These are phyloP conservation scores for Ips nitidus DNA, from an alignment of 1,140 invertebrate genomes.

Conservation along the genomic window DNA sequence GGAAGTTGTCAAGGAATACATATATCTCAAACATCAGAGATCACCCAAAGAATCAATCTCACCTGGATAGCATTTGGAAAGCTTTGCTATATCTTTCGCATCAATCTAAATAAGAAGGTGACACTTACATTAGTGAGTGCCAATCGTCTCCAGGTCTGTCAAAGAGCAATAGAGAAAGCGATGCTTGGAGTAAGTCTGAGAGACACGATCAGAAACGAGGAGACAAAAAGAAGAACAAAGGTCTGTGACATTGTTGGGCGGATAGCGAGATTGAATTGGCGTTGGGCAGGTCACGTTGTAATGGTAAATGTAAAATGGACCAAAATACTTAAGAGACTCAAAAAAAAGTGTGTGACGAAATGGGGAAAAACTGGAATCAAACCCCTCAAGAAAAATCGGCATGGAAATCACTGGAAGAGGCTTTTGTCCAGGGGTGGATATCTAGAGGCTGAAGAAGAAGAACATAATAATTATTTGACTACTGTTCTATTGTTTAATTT, in stretches of 20 bases:
- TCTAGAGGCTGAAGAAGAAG: too few species aligned
- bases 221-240: constrained; percentile 1
- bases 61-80: background rate
- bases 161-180: background rate
- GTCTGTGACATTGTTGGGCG: background rate
- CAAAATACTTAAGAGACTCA: too few species aligned
- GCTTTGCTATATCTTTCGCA: background rate
- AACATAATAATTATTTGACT: too few species aligned
- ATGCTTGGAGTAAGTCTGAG: background rate
- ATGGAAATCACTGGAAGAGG: too few species aligned
- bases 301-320: too few species aligned
- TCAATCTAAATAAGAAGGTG: background rate
- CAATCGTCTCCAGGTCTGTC: background rate
- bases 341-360: too few species aligned
- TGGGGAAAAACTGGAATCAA: too few species aligned
- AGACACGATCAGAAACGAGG: background rate
- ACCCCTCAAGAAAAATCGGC: too few species aligned
- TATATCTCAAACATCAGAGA: background rate
- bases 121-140: background rate
- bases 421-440: too few species aligned
- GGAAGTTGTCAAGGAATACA: background rate
- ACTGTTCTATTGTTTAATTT: too few species aligned
- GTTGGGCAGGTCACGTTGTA: background rate
- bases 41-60: too few species aligned
- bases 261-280: background rate